These are phyloP conservation scores for Cephus nigrinus DNA, from an alignment of 2,888 invertebrate species.

Conservation along the genomic window DNA sequence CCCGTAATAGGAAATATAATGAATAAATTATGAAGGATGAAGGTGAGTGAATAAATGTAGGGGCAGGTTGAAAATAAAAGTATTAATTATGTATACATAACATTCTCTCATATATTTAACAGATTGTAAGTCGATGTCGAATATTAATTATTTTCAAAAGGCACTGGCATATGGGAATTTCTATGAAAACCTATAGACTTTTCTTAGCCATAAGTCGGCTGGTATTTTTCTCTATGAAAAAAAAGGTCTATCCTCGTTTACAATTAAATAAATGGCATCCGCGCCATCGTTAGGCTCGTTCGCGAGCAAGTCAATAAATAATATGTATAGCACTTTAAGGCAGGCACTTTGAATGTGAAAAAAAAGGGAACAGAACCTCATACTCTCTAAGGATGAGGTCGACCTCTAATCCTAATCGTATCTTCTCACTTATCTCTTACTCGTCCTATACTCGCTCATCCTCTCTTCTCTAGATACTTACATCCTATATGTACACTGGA, in stretches of 20 bases:
- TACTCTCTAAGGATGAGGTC: conserved; percentile 10
- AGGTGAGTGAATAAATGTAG: neutral
- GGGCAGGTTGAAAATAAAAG: neutral
- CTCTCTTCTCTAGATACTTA: conserved; percentile 4
- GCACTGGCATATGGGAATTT: conserved; percentile 42
- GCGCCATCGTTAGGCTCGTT: conserved; percentile 19
- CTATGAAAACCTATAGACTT: neutral
- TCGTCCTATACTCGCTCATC: conserved; percentile 21
- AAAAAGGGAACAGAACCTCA: neutral
- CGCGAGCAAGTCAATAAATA: conserved; percentile 18
- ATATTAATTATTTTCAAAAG: conserved; percentile 46
- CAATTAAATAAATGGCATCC: conserved; percentile 24
- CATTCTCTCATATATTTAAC: conserved; percentile 58
- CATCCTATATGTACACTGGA: conserved; percentile 14
- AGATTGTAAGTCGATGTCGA: conserved; percentile 40
- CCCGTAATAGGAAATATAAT: neutral
- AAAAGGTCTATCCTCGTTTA: conserved; percentile 4
- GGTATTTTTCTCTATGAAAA: conserved; percentile 18
- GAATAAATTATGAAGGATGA: neutral
- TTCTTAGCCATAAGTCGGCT: neutral
- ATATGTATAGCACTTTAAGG: conserved; percentile 25
- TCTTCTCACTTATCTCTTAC: conserved; percentile 17
- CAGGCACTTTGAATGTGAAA: conserved; percentile 4
- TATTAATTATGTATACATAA: conserved; percentile 34
- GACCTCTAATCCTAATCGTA: conserved; percentile 11